Evolutionary conservation across 2,113 vertebrate genomes (phyloP).

Genomic region (Gymnarchus niloticus): DNA sequence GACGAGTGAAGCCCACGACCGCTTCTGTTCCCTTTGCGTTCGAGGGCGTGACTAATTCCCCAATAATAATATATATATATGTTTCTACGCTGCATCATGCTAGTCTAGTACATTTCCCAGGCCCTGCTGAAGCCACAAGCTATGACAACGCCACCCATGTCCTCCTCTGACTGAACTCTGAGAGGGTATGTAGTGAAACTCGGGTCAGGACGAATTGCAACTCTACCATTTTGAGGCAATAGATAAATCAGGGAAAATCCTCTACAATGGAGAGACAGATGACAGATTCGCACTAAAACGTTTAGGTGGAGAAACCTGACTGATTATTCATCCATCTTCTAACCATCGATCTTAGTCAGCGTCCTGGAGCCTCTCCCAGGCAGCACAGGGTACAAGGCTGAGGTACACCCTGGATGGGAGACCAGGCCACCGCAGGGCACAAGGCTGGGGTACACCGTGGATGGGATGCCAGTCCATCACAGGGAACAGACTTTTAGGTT

Average conservation of each 20-base stretch:
- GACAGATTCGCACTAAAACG: neutral
- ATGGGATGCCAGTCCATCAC: too few species aligned
- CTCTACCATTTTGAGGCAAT: neutral
- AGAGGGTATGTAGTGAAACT: neutral
- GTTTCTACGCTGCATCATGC: neutral
- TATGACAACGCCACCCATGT: neutral
- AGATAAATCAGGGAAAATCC: neutral
- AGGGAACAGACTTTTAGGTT: too few species aligned
- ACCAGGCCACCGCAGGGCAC: too few species aligned
- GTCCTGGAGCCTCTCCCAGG: too few species aligned
- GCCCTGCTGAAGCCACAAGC: too few species aligned
- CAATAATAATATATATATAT: conserved; percentile 25
- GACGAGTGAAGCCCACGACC: too few species aligned
- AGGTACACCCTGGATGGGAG: too few species aligned
- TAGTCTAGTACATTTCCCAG: neutral
- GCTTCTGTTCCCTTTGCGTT: neutral
- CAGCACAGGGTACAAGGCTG: too few species aligned
- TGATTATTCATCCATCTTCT: neutral
- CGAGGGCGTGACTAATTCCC: conserved; percentile 5
- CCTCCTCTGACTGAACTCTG: conserved; percentile 21
- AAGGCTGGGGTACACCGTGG: too few species aligned
- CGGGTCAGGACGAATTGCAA: neutral
- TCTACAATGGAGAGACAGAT: neutral
- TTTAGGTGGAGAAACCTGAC: neutral
- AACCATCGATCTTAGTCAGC: too few species aligned